Evolutionary conservation across 2,888 invertebrate genomes (phyloP).

Genomic region (Torymus auratus): DNA sequence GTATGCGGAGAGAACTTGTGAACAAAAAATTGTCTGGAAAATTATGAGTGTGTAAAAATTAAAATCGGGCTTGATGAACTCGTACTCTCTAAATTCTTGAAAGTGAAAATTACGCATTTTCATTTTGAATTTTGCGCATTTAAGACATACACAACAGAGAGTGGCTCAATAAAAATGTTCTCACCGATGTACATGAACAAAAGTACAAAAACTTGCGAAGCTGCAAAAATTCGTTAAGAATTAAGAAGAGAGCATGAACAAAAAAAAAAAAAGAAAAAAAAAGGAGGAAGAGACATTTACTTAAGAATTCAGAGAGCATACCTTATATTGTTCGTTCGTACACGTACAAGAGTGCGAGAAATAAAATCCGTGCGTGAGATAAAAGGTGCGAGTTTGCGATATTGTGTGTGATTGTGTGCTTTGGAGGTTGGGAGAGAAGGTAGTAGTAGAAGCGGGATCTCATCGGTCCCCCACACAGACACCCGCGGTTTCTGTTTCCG

Average conservation of each 20-base stretch:
- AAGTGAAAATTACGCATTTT: slow-evolving; percentile 16
- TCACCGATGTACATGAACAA: slow-evolving; percentile 43
- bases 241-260: slow-evolving; percentile 14
- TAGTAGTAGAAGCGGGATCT: slow-evolving; percentile 45
- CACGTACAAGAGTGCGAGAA: slow-evolving; percentile 56
- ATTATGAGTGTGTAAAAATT: slow-evolving; percentile 17
- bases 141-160: slow-evolving; percentile 34
- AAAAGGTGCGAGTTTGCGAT: slow-evolving; percentile 55
- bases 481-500: slow-evolving; percentile 33
- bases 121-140: not conserved
- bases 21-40: slow-evolving; percentile 30
- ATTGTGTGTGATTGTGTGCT: slow-evolving; percentile 57
- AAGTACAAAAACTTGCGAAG: slow-evolving; percentile 50
- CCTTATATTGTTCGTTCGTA: slow-evolving; percentile 53
- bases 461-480: slow-evolving; percentile 37
- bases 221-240: slow-evolving; percentile 53
- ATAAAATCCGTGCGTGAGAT: slow-evolving; percentile 52
- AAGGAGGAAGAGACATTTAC: slow-evolving; percentile 50
- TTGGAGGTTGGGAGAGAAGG: slow-evolving; percentile 53
- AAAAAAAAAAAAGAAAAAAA: slow-evolving; percentile 1
- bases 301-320: slow-evolving; percentile 58
- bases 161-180: slow-evolving; percentile 42
- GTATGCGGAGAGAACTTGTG: too few relatives aligned
- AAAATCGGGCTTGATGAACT: not conserved
- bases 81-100: slow-evolving; percentile 55